Base-by-base conservation (phyloP, 2,113 vertebrate species). In the Willisornis vidua region DNA sequence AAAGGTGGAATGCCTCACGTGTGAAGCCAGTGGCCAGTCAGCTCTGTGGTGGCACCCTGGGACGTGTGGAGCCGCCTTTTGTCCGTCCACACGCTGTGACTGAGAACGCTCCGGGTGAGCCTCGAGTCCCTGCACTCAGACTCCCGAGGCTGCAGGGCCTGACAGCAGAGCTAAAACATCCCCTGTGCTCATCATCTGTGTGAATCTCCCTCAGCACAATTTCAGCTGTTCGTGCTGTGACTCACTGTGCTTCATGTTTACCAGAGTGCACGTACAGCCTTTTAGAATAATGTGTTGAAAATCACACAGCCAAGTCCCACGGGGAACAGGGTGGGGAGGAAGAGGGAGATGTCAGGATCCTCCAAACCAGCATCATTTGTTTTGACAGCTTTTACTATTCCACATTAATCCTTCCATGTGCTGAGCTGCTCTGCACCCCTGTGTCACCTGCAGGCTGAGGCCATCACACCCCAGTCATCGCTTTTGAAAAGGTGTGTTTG, bases 321-420 rank as follows among this genome's bases (percentile, higher is more conserved):
- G 28, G 82, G 95, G 55, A 72, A 10, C 4, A 74, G 95, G 96
- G 94, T 84, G 96, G 93, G 95, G 94, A 94, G 93, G 95, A 95
- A 92, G 89, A 95, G 90, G 93, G 79, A 90, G 95, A 96, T 91
- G 93, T 52, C 93, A 73, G 74, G 18, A 87, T 63, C 84, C 92
- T 73, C 19, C 83, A 24, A 12, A 41, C 41, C 85, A 79, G 77
- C 94, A 91, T 55, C 82, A 29, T 85, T 65, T 97, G 96, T 96
- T 96, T 96, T 57, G 91, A 96, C 94, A 96, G 96, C 80, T 92
- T 95, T 54, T 41, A 39, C 59, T 92, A 83, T 92, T 94, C 94
- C 91, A 4, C 18, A 62, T 63, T 35, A 82, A 90, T 37, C 28
- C 83, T 37, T 23, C 41, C 96, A 95, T 35, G 45, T 94, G 93